Conservation (phyloP, 2,797 vertebrate genomes). For the Crypturellus tataupa region DNA sequence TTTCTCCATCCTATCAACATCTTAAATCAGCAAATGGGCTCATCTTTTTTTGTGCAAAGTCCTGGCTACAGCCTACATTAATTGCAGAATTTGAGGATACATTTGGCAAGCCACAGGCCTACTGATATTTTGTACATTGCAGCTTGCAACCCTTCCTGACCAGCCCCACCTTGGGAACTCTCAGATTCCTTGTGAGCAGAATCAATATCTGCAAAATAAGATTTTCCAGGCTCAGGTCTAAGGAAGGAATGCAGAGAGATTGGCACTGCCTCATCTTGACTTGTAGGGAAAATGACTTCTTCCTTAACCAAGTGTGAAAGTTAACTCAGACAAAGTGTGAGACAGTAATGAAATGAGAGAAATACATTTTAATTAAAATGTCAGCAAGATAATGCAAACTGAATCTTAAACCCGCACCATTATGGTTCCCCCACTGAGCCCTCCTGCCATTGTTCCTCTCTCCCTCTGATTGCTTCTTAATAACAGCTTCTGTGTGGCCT, state of each 20-base stretch:
- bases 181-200: not conserved
- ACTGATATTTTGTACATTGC: not conserved
- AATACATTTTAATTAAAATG: slow-evolving; percentile 67
- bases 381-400: slow-evolving; percentile 43
- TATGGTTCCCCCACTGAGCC: slow-evolving; percentile 15
- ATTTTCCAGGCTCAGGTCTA: not conserved
- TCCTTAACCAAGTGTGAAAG: slow-evolving; percentile 58
- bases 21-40: not conserved
- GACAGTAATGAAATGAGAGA: slow-evolving; percentile 63
- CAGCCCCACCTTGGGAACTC: not conserved
- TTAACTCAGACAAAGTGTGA: slow-evolving; percentile 70
- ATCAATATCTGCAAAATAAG: not conserved
- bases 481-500: slow-evolving; percentile 31
- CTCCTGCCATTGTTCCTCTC: slow-evolving; percentile 42
- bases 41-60: not conserved
- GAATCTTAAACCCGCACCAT: slow-evolving; percentile 6
- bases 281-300: not conserved
- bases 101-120: not conserved
- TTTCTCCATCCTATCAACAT: not conserved
- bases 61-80: not conserved
- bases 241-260: not conserved
- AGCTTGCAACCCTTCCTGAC: not conserved
- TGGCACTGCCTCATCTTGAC: not conserved
- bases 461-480: slow-evolving; percentile 30
- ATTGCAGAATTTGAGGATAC: not conserved